These are phyloP conservation scores for Gyps fulvus DNA, from an alignment of 2,113 vertebrate genomes.

Conservation along the genomic window DNA sequence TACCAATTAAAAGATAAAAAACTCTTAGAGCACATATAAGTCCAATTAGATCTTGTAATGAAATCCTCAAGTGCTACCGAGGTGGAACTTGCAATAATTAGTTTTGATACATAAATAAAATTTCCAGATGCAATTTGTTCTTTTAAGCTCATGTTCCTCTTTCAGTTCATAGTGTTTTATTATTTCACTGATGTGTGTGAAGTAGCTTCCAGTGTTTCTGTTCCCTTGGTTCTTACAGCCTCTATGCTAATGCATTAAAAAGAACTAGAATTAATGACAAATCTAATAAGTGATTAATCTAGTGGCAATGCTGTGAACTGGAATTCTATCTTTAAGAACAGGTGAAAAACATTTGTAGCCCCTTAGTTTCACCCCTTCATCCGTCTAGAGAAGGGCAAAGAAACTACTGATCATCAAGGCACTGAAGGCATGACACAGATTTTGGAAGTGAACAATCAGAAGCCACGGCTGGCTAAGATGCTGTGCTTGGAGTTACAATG, in stretches of 20 bases:
- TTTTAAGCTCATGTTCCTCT: conserved; percentile 37
- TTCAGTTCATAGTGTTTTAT: conserved; percentile 45
- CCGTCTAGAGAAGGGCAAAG: not conserved
- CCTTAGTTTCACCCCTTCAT: not conserved
- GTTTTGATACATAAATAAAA: conserved; percentile 73
- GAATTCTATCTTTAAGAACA: not conserved
- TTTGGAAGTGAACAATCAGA: not conserved
- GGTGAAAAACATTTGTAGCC: not conserved
- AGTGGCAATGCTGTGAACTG: not conserved
- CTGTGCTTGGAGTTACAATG: not conserved
- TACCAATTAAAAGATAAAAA: conserved; percentile 71
- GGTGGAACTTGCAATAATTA: conserved; percentile 74
- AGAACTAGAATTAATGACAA: not conserved
- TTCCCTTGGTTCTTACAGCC: not conserved
- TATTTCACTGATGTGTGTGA: conserved; percentile 20
- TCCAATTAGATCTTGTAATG: conserved; percentile 72
- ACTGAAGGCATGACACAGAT: not conserved
- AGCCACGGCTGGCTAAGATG: not conserved
- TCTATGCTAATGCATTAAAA: not conserved
- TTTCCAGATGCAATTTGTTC: conserved; percentile 71
- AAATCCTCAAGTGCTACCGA: conserved; percentile 68
- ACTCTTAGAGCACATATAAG: conserved; percentile 51
- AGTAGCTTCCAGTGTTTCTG: not conserved
- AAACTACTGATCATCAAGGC: not conserved
- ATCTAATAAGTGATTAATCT: not conserved